phyloP scores from a whole-genome alignment of 1,140 invertebrate species.

The Coenobita brevimanus region DNA sequence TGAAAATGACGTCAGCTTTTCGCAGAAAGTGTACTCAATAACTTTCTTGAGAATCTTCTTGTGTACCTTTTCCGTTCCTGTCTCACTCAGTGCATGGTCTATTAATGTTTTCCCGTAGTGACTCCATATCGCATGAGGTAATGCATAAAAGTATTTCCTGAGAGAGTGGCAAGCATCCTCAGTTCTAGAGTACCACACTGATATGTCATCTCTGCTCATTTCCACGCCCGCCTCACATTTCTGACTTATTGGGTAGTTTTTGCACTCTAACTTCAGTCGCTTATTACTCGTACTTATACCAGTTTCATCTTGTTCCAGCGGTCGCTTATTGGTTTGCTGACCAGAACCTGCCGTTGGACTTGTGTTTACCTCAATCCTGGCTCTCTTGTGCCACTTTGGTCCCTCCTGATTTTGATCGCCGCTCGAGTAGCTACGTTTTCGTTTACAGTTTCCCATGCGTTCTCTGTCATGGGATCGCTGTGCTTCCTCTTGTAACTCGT shows the following conservation, averaged over 20 bases:
- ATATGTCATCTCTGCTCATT: not conserved
- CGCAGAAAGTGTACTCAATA: conserved; percentile 28
- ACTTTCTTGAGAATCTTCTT: conserved; percentile 5
- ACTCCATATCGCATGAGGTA: conserved; percentile 22
- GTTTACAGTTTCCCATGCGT: conserved; percentile 1
- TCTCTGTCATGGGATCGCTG: conserved; percentile 4
- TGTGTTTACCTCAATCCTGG: not conserved
- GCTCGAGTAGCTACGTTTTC: conserved; percentile 44
- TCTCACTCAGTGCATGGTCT: not conserved
- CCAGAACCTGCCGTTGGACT: not conserved
- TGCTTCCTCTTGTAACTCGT: not conserved
- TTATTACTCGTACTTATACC: not conserved
- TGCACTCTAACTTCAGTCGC: not conserved
- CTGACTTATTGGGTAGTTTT: too few species aligned
- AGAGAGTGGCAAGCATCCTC: not conserved
- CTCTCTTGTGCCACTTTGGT: conserved; percentile 4
- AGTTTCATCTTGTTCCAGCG: not conserved
- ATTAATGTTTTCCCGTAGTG: conserved; percentile 4
- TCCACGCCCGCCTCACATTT: not conserved
- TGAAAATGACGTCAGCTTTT: conserved; percentile 36
- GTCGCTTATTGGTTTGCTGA: not conserved
- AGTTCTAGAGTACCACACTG: not conserved
- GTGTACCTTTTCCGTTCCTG: not conserved
- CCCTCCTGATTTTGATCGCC: not conserved
- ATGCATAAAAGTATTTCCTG: conserved; percentile 2